Conservation (phyloP, 2,797 vertebrate genomes). For the Euthynnus affinis region DNA sequence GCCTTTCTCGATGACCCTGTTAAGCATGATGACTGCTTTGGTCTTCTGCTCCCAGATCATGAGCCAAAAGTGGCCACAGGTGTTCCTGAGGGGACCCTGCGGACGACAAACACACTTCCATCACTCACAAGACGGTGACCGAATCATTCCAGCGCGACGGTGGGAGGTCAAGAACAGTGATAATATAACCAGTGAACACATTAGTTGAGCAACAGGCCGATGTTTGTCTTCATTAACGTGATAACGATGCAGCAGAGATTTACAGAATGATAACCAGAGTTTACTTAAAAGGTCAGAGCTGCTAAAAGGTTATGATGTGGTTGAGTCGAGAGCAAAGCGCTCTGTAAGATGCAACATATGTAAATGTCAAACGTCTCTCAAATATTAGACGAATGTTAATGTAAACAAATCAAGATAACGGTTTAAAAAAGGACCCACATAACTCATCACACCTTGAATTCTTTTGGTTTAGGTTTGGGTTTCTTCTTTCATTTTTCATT, state of each 20-base stretch:
- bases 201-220: neutral
- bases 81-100: conserved; percentile 97
- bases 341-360: neutral
- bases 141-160: conserved; percentile 1
- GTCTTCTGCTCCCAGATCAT: conserved; percentile 99
- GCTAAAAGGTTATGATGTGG: conserved; percentile 45
- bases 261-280: neutral
- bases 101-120: conserved; percentile 39
- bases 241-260: conserved; percentile 1
- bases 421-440: neutral
- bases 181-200: neutral
- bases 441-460: no score
- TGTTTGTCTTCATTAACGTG: neutral
- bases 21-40: conserved; percentile 97
- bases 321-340: conserved; percentile 10
- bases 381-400: conserved; percentile 4
- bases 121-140: neutral
- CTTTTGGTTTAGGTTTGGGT: no score
- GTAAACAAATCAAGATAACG: neutral
- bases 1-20: conserved; percentile 98
- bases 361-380: conserved; percentile 30
- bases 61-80: conserved; percentile 99
- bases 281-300: conserved; percentile 28
- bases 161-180: conserved; percentile 19
- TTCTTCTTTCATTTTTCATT: no score